These are phyloP conservation scores for Clamator glandarius DNA, from an alignment of 2,797 vertebrate genomes.

Conservation along the genomic window DNA sequence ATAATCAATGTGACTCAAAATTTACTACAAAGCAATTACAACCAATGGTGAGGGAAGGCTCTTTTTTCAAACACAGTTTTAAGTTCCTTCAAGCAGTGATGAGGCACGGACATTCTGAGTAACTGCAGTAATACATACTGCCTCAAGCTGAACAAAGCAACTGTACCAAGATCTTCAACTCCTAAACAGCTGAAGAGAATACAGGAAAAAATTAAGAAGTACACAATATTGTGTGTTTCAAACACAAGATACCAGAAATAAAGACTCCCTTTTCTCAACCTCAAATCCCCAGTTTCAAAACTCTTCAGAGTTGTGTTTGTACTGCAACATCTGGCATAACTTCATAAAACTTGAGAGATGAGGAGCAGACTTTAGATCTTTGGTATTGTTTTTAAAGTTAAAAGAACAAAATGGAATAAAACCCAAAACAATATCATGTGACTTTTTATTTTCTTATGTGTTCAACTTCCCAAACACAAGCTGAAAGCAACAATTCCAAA, in stretches of 20 bases:
- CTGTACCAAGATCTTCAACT: neutral
- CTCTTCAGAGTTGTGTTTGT: neutral
- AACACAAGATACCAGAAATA: neutral
- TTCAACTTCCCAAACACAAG: constrained; percentile 29
- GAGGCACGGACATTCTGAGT: constrained; percentile 45
- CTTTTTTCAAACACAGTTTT: constrained; percentile 34
- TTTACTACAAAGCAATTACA: constrained; percentile 41
- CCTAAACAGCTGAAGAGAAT: neutral
- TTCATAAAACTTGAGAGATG: neutral
- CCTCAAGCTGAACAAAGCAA: constrained; percentile 31
- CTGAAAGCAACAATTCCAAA: constrained; percentile 37
- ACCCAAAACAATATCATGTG: neutral
- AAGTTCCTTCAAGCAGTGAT: constrained; percentile 35
- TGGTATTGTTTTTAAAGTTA: neutral
- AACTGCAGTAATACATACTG: neutral
- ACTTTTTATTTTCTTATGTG: constrained; percentile 18
- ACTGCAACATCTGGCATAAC: neutral
- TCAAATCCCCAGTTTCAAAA: neutral
- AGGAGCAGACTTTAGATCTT: constrained; percentile 4
- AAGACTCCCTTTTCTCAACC: neutral
- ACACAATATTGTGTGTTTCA: neutral
- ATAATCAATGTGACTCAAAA: constrained; percentile 46
- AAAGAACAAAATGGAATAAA: constrained; percentile 9
- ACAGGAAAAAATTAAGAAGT: neutral
- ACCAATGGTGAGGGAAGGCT: neutral